Evolutionary conservation across 1,140 invertebrate species (phyloP).

Genomic region (Drosophila elegans): DNA sequence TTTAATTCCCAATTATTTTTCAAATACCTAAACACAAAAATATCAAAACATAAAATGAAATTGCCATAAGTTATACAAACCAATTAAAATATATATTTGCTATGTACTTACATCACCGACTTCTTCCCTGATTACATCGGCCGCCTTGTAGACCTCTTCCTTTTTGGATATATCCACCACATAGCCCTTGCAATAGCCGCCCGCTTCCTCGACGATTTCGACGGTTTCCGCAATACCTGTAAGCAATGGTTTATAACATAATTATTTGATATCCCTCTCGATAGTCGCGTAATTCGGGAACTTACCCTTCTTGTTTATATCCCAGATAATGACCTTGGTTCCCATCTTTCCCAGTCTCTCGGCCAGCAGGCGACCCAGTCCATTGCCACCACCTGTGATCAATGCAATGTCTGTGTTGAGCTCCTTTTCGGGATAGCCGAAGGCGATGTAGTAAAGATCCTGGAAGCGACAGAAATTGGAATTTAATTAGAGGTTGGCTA

Average conservation of each 20-base stretch:
- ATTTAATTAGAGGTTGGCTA: slow-evolving; percentile 18
- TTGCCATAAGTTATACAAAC: too few relatives aligned
- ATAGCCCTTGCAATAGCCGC: slow-evolving; percentile 90
- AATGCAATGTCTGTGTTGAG: slow-evolving; percentile 91
- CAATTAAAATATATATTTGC: not conserved
- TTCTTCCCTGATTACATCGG: slow-evolving; percentile 92
- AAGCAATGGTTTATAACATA: slow-evolving; percentile 4
- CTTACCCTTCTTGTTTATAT: slow-evolving; percentile 93
- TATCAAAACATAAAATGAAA: too few relatives aligned
- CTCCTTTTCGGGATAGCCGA: slow-evolving; percentile 86
- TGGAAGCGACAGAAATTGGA: slow-evolving; percentile 59
- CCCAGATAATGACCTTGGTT: slow-evolving; percentile 94
- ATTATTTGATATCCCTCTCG: slow-evolving; percentile 1
- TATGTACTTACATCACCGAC: slow-evolving; percentile 91
- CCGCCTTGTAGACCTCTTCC: slow-evolving; percentile 93
- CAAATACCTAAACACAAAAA: too few relatives aligned
- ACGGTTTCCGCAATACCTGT: slow-evolving; percentile 92
- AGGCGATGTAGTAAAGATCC: slow-evolving; percentile 85
- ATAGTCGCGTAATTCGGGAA: slow-evolving; percentile 17
- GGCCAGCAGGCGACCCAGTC: slow-evolving; percentile 94
- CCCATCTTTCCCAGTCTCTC: slow-evolving; percentile 91
- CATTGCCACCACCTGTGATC: slow-evolving; percentile 95
- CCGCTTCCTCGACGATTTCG: slow-evolving; percentile 88
- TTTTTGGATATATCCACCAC: slow-evolving; percentile 92
- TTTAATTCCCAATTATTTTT: too few relatives aligned